Evolutionary conservation across 1,140 invertebrate genomes (phyloP).

Genomic region (Cataglyphis hispanica): DNA sequence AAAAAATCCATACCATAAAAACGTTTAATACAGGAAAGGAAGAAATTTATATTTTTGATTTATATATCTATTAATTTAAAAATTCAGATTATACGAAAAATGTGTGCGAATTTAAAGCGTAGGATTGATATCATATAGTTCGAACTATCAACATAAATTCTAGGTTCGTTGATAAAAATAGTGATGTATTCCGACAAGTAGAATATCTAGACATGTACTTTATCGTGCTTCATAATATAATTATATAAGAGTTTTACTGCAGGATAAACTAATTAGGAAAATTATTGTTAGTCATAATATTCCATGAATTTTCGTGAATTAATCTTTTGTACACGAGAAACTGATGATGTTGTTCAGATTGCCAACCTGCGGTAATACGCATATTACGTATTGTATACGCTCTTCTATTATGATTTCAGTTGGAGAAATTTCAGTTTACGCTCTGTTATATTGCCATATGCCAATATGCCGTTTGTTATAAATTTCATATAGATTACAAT

Average conservation of each 20-base stretch:
- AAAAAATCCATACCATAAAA: not conserved
- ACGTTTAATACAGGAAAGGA: not conserved
- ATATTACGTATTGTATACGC: not conserved
- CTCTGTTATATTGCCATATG: not conserved
- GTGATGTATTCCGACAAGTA: not conserved
- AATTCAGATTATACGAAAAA: conserved; percentile 2
- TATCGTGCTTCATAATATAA: not conserved
- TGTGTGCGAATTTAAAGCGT: not conserved
- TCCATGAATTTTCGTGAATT: not conserved
- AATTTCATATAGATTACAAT: not conserved
- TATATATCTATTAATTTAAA: not conserved
- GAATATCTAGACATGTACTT: not conserved
- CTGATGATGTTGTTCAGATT: not conserved
- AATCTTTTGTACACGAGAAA: not conserved
- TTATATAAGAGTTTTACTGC: not conserved
- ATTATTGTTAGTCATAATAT: not conserved
- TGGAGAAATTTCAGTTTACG: not conserved
- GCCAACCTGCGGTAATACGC: not conserved
- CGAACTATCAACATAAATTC: not conserved
- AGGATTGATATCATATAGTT: not conserved
- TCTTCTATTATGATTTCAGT: conserved; percentile 27
- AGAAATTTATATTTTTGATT: too few relatives aligned
- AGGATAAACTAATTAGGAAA: not conserved
- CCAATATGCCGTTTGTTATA: conserved; percentile 1
- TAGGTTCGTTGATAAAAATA: not conserved